phyloP scores from a whole-genome alignment of 2,797 vertebrate genomes.

The Nyctibius grandis region DNA sequence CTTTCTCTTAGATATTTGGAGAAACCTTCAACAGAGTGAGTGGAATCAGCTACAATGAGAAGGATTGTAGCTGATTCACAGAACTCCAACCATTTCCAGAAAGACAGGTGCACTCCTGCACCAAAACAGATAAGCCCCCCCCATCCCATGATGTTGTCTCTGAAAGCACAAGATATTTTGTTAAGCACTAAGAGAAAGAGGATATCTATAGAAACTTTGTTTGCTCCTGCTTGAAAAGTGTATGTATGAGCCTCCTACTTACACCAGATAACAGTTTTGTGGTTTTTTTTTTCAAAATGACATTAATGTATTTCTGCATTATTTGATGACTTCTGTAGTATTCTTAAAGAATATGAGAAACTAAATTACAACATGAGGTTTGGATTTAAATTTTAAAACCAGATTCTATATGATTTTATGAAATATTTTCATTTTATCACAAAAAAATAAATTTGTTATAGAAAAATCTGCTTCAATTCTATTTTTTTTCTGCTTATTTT shows the following conservation, averaged over 20 bases:
- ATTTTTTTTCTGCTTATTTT: not conserved
- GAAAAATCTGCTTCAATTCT: too few relatives aligned
- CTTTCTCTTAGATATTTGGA: not conserved
- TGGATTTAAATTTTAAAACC: not conserved
- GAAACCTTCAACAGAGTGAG: not conserved
- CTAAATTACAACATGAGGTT: not conserved
- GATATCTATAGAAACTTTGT: not conserved
- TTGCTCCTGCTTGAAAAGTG: not conserved
- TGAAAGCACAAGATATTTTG: not conserved
- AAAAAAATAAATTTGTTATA: not conserved
- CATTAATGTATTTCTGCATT: not conserved
- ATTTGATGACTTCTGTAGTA: not conserved
- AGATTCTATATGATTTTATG: not conserved
- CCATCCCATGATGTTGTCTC: not conserved
- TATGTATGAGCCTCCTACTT: not conserved
- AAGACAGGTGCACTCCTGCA: not conserved
- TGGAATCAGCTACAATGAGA: not conserved
- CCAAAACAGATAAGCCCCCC: rapidly evolving
- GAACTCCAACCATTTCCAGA: not conserved
- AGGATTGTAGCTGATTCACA: not conserved
- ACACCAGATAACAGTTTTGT: not conserved
- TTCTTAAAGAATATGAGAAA: not conserved
- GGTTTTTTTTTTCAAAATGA: rapidly evolving
- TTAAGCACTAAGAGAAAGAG: not conserved
- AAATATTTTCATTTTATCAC: not conserved